phyloP scores from a whole-genome alignment of 2,797 vertebrate species.

The Delichon dasypus region DNA sequence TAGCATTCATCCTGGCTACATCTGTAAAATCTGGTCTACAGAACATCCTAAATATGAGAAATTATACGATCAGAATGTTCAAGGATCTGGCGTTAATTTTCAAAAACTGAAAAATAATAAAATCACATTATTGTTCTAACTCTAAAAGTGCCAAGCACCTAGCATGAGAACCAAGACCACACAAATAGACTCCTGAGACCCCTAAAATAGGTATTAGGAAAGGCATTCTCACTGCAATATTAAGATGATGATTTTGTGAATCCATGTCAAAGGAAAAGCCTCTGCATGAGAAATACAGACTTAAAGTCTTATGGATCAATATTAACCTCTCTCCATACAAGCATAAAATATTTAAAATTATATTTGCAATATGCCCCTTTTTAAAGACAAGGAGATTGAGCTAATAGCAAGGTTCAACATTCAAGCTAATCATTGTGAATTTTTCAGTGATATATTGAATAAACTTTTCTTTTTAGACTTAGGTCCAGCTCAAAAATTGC shows the following conservation, averaged over 20 bases:
- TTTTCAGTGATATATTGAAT: background rate
- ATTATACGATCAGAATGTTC: background rate
- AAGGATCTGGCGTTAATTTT: conserved; percentile 18
- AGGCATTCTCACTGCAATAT: background rate
- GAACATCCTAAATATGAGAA: background rate
- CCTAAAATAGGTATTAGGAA: background rate
- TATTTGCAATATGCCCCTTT: background rate
- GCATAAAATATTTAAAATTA: background rate
- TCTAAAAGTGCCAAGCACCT: background rate
- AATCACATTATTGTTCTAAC: background rate
- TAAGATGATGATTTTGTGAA: background rate
- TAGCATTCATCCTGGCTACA: background rate
- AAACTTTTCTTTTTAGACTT: background rate
- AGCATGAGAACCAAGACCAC: background rate
- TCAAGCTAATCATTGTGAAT: background rate
- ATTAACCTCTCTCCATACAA: background rate
- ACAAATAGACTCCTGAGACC: background rate
- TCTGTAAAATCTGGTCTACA: background rate
- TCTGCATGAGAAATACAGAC: background rate
- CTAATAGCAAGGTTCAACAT: background rate
- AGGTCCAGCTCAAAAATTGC: background rate
- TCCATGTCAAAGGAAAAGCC: background rate
- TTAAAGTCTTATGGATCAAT: background rate
- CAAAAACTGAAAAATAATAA: background rate
- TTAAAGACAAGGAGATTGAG: background rate